Evolutionary conservation across 1,140 invertebrate species (phyloP).

Genomic region (Drosophila prosaltans): DNA sequence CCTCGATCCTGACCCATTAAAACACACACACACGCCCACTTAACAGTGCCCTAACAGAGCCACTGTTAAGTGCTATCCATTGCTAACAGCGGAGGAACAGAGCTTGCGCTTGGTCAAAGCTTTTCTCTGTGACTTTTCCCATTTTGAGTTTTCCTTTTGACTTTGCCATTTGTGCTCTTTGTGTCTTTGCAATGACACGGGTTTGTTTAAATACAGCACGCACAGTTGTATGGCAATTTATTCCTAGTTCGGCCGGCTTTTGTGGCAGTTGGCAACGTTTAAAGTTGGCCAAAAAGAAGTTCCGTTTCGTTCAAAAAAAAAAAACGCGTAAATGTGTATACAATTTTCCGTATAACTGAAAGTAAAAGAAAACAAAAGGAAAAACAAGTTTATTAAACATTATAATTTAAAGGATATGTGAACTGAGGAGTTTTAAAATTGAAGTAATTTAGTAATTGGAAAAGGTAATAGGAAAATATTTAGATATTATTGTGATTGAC

Average conservation of each 20-base stretch:
- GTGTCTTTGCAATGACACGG: constrained; percentile 57
- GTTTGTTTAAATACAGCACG: constrained; percentile 74
- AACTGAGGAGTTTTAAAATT: too few species aligned
- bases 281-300: constrained; percentile 12
- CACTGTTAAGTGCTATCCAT: constrained; percentile 22
- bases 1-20: constrained; percentile 16
- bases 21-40: constrained; percentile 15
- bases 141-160: constrained; percentile 35
- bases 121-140: constrained; percentile 44
- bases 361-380: too few species aligned
- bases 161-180: background rate
- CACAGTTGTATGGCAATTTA: constrained; percentile 74
- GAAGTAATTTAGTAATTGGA: too few species aligned
- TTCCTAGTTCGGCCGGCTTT: constrained; percentile 79
- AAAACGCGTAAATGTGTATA: constrained; percentile 33
- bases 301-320: background rate
- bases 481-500: too few species aligned
- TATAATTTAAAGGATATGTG: too few species aligned
- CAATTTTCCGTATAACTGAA: background rate
- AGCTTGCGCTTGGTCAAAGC: constrained; percentile 54
- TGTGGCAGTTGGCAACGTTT: constrained; percentile 61
- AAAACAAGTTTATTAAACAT: too few species aligned
- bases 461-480: too few species aligned
- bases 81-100: constrained; percentile 20
- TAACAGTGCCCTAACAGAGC: constrained; percentile 33